Conservation (phyloP, 2,797 vertebrate species). For the Jordanella pulchra region DNA sequence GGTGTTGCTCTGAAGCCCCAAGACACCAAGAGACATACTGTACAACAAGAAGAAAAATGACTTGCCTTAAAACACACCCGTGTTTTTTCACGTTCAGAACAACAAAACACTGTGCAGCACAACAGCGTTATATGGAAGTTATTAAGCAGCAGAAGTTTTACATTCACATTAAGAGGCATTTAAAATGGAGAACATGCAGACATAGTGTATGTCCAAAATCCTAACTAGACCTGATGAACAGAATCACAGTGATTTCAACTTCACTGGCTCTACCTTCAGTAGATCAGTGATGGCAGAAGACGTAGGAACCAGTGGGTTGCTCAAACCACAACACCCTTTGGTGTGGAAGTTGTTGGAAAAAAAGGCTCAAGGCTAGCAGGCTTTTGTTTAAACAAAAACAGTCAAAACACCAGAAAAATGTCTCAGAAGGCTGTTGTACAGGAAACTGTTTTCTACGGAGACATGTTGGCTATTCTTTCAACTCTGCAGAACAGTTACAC, state of each 20-base stretch:
- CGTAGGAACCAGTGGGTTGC: no score
- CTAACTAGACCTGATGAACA: background rate
- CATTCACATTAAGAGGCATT: constrained; percentile 12
- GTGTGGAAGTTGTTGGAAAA: background rate
- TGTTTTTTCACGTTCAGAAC: constrained; percentile 17
- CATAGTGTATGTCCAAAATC: background rate
- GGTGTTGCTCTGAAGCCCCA: constrained; percentile 56
- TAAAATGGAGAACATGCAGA: background rate
- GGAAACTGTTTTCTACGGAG: background rate
- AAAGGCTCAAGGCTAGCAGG: background rate
- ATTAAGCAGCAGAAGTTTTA: background rate
- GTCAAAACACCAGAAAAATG: background rate
- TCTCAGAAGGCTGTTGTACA: background rate
- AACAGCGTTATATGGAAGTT: background rate
- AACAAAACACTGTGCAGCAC: constrained; percentile 10
- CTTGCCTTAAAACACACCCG: constrained; percentile 27
- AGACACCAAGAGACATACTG: constrained; percentile 52
- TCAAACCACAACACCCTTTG: background rate
- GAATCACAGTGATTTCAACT: background rate
- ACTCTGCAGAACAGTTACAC: background rate
- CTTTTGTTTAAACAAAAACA: background rate
- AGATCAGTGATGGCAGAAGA: background rate
- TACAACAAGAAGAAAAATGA: constrained; percentile 43
- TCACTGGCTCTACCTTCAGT: background rate
- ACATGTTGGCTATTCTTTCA: background rate